A percentile compares a stretch with the other conserved stretches of the same genome.
Conservation (phyloP, 2,113 vertebrate genomes). For the Calonectris borealis region DNA sequence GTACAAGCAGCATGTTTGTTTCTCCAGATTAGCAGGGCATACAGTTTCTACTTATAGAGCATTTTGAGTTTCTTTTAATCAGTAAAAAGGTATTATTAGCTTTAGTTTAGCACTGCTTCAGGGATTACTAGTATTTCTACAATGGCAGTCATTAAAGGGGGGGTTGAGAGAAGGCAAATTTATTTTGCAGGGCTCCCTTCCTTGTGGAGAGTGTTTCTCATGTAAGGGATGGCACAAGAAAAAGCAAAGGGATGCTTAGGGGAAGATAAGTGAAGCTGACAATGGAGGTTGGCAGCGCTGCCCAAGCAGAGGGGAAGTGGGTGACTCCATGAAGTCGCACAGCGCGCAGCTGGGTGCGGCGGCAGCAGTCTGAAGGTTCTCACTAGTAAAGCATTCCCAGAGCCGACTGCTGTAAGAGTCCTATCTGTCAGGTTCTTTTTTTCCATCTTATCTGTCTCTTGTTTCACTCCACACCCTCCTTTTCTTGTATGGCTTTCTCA, state of each 20-base stretch:
- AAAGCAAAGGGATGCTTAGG: neutral
- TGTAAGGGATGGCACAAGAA: neutral
- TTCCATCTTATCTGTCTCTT: constrained; percentile 23
- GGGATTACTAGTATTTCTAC: neutral
- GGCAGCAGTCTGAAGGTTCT: neutral
- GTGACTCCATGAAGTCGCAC: neutral
- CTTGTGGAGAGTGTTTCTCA: neutral
- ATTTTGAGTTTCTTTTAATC: neutral
- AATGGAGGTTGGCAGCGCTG: fast-evolving
- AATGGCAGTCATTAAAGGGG: neutral
- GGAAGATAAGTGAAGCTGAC: neutral
- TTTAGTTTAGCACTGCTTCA: neutral
- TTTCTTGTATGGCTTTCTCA: constrained; percentile 2
- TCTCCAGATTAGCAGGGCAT: neutral
- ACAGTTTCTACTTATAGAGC: neutral
- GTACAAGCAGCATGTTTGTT: neutral
- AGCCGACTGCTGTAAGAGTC: neutral
- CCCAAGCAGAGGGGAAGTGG: neutral
- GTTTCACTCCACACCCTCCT: constrained; percentile 8
- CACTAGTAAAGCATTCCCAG: neutral
- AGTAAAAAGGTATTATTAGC: neutral
- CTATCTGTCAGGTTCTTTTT: constrained; percentile 13
- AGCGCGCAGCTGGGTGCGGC: fast-evolving
- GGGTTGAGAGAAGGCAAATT: neutral
- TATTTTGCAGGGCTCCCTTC: neutral